phyloP scores from a whole-genome alignment of 2,113 vertebrate species.

The Coreoperca whiteheadi region DNA sequence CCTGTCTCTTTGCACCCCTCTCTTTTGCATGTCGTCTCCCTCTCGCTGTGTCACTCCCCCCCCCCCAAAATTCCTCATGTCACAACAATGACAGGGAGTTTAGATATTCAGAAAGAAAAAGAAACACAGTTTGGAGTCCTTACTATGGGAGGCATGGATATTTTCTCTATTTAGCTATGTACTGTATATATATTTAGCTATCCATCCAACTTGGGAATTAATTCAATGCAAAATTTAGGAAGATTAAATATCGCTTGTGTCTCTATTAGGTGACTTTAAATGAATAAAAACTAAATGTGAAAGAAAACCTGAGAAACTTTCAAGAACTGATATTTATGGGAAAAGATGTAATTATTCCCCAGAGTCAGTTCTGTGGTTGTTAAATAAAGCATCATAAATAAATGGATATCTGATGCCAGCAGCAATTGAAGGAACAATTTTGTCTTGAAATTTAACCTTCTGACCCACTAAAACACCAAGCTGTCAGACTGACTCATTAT shows the following conservation, averaged over 20 bases:
- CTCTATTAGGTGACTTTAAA: neutral
- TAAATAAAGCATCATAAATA: neutral
- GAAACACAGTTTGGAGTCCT: neutral
- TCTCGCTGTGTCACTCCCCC: constrained; percentile 1
- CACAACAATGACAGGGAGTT: neutral
- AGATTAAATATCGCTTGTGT: neutral
- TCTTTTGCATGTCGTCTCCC: neutral
- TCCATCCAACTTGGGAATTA: neutral
- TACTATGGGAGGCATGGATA: neutral
- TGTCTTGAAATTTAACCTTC: neutral
- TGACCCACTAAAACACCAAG: neutral
- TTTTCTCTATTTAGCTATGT: neutral
- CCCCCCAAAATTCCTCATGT: neutral
- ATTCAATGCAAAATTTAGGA: too few species aligned
- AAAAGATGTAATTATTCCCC: neutral
- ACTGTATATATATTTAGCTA: too few species aligned
- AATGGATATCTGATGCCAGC: neutral
- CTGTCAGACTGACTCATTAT: constrained; percentile 1
- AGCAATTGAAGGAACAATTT: neutral
- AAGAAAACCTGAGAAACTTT: too few species aligned
- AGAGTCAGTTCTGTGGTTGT: neutral
- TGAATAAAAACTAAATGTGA: neutral
- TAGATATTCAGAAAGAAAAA: constrained; percentile 8
- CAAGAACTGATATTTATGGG: neutral
- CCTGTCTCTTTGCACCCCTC: constrained; percentile 12